These are phyloP conservation scores for Pteropus rufus DNA, from an alignment of 2,797 vertebrate genomes.

Conservation along the genomic window DNA sequence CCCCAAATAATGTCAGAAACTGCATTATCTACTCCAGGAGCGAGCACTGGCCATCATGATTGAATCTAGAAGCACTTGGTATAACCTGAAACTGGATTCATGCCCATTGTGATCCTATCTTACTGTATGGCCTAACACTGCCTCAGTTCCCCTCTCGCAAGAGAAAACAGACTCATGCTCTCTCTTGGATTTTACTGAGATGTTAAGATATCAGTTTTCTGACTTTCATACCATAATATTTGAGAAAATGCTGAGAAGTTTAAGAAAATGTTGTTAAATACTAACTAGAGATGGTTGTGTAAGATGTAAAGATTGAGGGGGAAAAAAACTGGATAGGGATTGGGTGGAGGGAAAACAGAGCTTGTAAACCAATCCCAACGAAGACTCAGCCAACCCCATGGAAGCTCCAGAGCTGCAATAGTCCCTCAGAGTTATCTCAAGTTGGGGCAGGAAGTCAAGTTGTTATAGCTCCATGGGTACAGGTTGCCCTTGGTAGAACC, in stretches of 20 bases:
- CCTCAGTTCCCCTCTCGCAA: not conserved
- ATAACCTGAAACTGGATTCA: not conserved
- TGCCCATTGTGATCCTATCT: not conserved
- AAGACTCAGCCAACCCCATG: not conserved
- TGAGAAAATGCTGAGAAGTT: not conserved
- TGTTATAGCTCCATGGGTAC: not conserved
- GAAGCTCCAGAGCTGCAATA: not conserved
- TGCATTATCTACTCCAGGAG: not conserved
- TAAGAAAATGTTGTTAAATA: not conserved
- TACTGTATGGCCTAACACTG: fast-evolving
- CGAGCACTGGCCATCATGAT: fast-evolving
- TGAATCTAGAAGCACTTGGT: not conserved
- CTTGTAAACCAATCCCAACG: not conserved
- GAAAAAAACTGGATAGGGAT: not conserved
- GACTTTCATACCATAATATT: not conserved
- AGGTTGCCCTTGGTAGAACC: not conserved
- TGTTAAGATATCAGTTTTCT: not conserved
- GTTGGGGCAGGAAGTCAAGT: not conserved
- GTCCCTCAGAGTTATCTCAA: not conserved
- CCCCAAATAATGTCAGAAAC: not conserved
- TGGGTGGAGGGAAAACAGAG: not conserved
- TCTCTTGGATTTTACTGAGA: not conserved
- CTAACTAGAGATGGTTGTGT: not conserved
- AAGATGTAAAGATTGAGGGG: not conserved
- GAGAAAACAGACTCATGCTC: not conserved